These are phyloP conservation scores for Myotis pilosus DNA, from an alignment of 2,797 vertebrate genomes.

Conservation along the genomic window DNA sequence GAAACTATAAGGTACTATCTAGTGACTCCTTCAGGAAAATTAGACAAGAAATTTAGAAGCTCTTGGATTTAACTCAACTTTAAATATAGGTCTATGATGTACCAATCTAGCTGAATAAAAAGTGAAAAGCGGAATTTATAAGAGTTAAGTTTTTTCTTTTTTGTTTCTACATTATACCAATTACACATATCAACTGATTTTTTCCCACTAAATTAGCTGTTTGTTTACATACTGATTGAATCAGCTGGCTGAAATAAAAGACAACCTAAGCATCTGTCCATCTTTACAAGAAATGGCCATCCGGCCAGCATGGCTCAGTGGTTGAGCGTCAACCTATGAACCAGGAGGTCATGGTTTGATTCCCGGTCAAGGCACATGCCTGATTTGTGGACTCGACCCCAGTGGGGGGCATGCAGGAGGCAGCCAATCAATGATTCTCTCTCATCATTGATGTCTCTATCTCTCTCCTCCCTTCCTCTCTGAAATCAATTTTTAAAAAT, in stretches of 20 bases:
- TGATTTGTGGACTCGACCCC: no score
- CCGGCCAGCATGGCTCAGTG: no score
- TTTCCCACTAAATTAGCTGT: neutral
- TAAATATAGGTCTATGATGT: slow-evolving; percentile 41
- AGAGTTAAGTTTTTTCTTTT: neutral
- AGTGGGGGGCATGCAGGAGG: no score
- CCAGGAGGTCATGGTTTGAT: no score
- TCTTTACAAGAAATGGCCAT: neutral
- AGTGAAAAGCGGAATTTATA: neutral
- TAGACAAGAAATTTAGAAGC: slow-evolving; percentile 2
- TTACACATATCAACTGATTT: neutral
- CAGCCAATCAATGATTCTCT: no score
- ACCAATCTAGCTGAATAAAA: slow-evolving; percentile 31
- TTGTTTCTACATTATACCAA: neutral
- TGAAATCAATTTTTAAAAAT: neutral
- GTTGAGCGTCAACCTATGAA: no score
- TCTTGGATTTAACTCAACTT: slow-evolving; percentile 43
- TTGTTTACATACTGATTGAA: neutral
- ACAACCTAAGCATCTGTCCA: neutral
- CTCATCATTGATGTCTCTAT: no score
- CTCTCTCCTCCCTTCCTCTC: no score
- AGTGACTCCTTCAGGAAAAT: slow-evolving; percentile 6
- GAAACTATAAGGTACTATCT: slow-evolving; percentile 7
- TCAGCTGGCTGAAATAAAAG: neutral
- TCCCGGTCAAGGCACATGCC: no score